These are phyloP conservation scores for Cerceris ruficornis DNA, from an alignment of 2,888 invertebrate species.

Conservation along the genomic window DNA sequence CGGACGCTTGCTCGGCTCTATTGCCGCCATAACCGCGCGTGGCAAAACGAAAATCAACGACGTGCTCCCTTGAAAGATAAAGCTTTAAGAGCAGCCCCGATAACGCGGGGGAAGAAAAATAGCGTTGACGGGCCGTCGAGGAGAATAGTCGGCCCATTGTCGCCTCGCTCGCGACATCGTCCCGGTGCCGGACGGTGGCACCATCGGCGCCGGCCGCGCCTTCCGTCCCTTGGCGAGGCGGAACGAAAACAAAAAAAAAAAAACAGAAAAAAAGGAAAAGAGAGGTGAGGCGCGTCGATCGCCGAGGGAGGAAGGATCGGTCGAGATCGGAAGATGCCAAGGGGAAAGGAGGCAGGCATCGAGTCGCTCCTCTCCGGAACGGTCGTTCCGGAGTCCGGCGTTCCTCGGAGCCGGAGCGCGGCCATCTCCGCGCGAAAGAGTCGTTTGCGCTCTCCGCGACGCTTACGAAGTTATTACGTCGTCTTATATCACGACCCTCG, in stretches of 20 bases:
- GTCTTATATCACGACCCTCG: conserved; percentile 36
- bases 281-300: not conserved
- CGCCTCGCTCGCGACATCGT: too few relatives aligned
- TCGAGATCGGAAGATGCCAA: not conserved
- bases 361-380: not conserved
- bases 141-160: not conserved
- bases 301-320: not conserved
- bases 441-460: not conserved
- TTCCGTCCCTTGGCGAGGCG: not conserved
- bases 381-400: not conserved
- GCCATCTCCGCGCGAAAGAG: too few relatives aligned
- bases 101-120: not conserved
- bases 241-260: not conserved
- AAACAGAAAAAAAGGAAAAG: not conserved
- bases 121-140: not conserved
- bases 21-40: conserved; percentile 18
- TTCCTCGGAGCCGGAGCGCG: too few relatives aligned
- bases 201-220: not conserved
- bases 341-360: too few relatives aligned
- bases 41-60: conserved; percentile 7
- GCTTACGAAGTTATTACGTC: conserved; percentile 29
- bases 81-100: not conserved
- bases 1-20: conserved; percentile 16
- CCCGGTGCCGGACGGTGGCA: too few relatives aligned
- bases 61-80: conserved; percentile 10